Evolutionary conservation across 1,140 invertebrate genomes (phyloP), one percentile per base, ranked within the genome.

Genomic region (Geopemphigus sp.): DNA sequence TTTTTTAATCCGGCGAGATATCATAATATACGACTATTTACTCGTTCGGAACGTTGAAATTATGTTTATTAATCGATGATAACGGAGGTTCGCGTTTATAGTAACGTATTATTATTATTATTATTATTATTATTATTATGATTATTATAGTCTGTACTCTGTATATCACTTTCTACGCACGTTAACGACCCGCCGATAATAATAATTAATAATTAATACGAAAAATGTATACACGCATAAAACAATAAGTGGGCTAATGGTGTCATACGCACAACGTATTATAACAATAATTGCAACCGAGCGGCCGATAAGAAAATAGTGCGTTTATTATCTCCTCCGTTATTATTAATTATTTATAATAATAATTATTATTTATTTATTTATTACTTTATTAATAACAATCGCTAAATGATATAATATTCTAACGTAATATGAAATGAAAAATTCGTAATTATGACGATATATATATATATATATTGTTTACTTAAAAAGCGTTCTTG

Each of bases 211-310:
- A 54, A 54, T 54, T 56, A 56, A 56, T 56, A 5, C n/a, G n/a
- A 66, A 66, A 63, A 47, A 66, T 15, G 11, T 39, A 39, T 39
- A 39, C 32, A n/a, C 32, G 32, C 32, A 39, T 39, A 39, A 39
- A 39, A 39, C 32, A 39, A 39, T 39, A 39, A 63, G 59, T 45
- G 12, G 63, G 64, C 39, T 47, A 66, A 66, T 66, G 12, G 64
- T 66, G n/a, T 66, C 39, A 22, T n/a, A 24, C n/a, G 11, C n/a
- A 1, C 11, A 19, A n/a, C 5, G 26, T 24, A 47, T 66, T 45
- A 66, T 66, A 66, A 66, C 47, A 66, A 66, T 32, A 12, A n/a
- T 39, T 26, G 8, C 32, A 22, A 11, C 47, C 22, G 8, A 14
- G 0, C 12, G 11, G n/a, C 15, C n/a, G 64, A 66, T 66, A 66